Conservation (phyloP, 2,888 invertebrate genomes). For the Eutolmus rufibarbis region DNA sequence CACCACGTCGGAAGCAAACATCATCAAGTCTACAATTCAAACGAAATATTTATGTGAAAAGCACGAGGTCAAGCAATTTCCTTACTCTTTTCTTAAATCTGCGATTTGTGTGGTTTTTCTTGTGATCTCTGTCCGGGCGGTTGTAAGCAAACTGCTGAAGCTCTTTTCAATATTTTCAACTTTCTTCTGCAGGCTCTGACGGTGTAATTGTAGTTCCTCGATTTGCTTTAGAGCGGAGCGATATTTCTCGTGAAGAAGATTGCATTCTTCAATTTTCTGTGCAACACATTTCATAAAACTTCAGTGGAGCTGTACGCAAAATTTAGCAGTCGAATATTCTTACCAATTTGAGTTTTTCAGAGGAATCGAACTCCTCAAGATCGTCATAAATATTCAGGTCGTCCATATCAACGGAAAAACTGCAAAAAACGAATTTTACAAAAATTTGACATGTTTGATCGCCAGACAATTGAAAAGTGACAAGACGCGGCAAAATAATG, state of each 20-base stretch:
- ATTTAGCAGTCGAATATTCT: slow-evolving; percentile 1
- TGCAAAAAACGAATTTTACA: background rate
- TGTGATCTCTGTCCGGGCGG: slow-evolving; percentile 57
- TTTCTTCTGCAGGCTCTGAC: slow-evolving; percentile 53
- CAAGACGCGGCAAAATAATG: background rate
- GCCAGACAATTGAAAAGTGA: background rate
- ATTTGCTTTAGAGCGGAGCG: slow-evolving; percentile 51
- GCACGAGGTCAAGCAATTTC: background rate
- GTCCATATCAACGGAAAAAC: slow-evolving; percentile 32
- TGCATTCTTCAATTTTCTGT: slow-evolving; percentile 56
- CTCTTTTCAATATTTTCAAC: slow-evolving; percentile 55
- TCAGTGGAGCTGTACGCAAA: background rate
- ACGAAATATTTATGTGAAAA: background rate
- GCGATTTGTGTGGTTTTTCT: slow-evolving; percentile 56
- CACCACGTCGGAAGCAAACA: slow-evolving; percentile 55
- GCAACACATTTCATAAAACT: background rate
- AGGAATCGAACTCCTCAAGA: slow-evolving; percentile 56
- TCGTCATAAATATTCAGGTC: slow-evolving; percentile 57
- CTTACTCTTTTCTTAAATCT: slow-evolving; percentile 58
- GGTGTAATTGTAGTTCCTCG: slow-evolving; percentile 51
- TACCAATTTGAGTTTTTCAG: slow-evolving; percentile 53
- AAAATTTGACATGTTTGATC: background rate
- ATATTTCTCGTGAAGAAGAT: slow-evolving; percentile 53
- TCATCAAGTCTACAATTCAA: slow-evolving; percentile 54
- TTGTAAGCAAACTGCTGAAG: slow-evolving; percentile 57